Conservation (phyloP, 2,888 invertebrate species). For the Seira musarum region DNA sequence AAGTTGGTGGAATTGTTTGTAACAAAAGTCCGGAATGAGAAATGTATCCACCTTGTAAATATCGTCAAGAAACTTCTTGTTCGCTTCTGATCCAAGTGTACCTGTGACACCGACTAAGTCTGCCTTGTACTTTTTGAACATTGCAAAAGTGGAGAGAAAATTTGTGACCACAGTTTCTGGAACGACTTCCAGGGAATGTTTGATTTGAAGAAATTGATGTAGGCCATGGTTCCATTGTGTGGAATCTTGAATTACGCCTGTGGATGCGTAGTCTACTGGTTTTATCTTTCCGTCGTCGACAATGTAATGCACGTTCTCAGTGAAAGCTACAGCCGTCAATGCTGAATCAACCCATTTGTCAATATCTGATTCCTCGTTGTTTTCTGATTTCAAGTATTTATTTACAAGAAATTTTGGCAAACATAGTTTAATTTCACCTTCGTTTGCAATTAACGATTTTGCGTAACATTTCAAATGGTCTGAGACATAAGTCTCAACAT, state of each 20-base stretch:
- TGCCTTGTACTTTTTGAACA: constrained; percentile 42
- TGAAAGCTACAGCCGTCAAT: constrained; percentile 29
- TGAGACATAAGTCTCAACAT: constrained; percentile 2
- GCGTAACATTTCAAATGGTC: constrained; percentile 23
- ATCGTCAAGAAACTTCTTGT: neutral
- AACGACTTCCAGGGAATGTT: constrained; percentile 44
- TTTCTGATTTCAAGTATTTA: too few species aligned
- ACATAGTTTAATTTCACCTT: too few species aligned
- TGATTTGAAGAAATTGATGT: constrained; percentile 61
- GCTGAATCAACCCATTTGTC: constrained; percentile 45
- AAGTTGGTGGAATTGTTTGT: constrained; percentile 20
- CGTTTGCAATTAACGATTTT: neutral
- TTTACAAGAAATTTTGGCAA: neutral
- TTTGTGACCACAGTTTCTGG: constrained; percentile 57
- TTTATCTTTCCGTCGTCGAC: constrained; percentile 42
- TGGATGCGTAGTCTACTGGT: constrained; percentile 59
- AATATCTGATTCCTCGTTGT: too few species aligned
- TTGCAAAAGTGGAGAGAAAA: constrained; percentile 50
- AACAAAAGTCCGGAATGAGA: constrained; percentile 36
- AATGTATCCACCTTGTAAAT: constrained; percentile 40
- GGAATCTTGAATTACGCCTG: constrained; percentile 41
- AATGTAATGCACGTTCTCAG: constrained; percentile 54
- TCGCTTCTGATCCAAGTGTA: constrained; percentile 41
- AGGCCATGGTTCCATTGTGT: constrained; percentile 58
- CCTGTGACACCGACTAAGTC: constrained; percentile 54